These are phyloP conservation scores for Cryptoleucopteryx plumbea DNA, from an alignment of 2,113 vertebrate species.

Conservation along the genomic window DNA sequence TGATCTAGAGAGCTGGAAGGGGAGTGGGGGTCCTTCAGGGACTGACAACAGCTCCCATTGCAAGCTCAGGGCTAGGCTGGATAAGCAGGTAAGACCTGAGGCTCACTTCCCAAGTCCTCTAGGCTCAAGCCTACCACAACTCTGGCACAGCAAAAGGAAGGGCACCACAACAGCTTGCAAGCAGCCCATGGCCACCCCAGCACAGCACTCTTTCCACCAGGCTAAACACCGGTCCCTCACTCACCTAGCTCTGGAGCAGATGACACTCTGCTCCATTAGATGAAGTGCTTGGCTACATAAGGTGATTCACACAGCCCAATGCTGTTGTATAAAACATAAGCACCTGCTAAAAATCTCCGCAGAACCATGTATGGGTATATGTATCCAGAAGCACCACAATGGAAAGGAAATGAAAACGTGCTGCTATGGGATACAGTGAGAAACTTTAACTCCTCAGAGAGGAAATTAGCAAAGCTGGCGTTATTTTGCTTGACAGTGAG, in stretches of 20 bases:
- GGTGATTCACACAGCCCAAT: not conserved
- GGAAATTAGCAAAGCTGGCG: not conserved
- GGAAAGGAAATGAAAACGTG: not conserved
- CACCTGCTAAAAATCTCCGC: not conserved
- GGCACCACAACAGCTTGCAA: not conserved
- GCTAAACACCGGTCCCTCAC: not conserved
- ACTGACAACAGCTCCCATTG: not conserved
- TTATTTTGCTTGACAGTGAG: not conserved
- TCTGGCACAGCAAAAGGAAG: not conserved
- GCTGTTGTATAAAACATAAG: not conserved
- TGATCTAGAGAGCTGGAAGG: not conserved
- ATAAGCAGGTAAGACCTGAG: not conserved
- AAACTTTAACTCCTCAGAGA: not conserved
- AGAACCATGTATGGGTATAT: not conserved
- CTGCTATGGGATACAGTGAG: not conserved
- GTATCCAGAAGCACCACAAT: not conserved
- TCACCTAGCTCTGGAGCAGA: not conserved
- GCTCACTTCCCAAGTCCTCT: not conserved
- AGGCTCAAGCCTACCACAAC: not conserved
- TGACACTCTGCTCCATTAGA: not conserved
- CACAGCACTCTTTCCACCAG: not conserved
- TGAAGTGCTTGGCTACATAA: not conserved
- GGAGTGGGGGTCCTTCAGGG: not conserved
- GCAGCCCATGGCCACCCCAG: not conserved
- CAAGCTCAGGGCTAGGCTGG: not conserved